phyloP scores from a whole-genome alignment of 2,113 vertebrate genomes.

The Poeciliopsis retropinna region DNA sequence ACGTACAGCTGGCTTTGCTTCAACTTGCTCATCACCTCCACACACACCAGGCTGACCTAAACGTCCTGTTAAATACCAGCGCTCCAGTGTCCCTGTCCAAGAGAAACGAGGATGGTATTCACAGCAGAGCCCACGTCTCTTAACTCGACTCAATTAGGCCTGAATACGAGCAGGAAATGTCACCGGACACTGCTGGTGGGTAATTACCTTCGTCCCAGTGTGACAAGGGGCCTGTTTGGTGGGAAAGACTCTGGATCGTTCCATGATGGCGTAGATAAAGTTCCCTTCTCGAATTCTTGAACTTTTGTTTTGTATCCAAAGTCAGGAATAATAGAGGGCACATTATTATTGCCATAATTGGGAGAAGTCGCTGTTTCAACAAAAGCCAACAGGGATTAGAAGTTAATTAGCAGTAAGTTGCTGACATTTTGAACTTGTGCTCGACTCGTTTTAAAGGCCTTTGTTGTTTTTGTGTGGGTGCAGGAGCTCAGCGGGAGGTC shows the following conservation, averaged over 20 bases:
- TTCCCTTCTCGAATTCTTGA: slow-evolving; percentile 18
- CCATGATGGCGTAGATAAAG: background rate
- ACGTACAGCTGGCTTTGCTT: too few relatives aligned
- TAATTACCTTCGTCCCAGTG: slow-evolving; percentile 59
- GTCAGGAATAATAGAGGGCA: slow-evolving; percentile 25
- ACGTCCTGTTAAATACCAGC: slow-evolving; percentile 58
- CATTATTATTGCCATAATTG: slow-evolving; percentile 17
- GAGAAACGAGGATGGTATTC: slow-evolving; percentile 51
- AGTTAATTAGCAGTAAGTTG: slow-evolving; percentile 41
- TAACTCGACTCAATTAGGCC: slow-evolving; percentile 68
- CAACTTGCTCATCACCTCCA: slow-evolving; percentile 20
- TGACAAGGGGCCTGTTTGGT: slow-evolving; percentile 36
- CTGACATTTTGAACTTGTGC: slow-evolving; percentile 31
- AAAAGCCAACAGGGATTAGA: slow-evolving; percentile 31
- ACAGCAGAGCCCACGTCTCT: slow-evolving; percentile 44
- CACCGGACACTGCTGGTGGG: slow-evolving; percentile 46
- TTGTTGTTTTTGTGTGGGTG: background rate
- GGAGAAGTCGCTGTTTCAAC: slow-evolving; percentile 13
- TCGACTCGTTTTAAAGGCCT: background rate
- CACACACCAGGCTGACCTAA: slow-evolving; percentile 1
- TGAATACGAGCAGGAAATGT: slow-evolving; percentile 58
- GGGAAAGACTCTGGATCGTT: slow-evolving; percentile 14
- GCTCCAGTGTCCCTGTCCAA: slow-evolving; percentile 23
- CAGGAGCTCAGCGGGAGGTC: background rate
- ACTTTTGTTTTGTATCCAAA: slow-evolving; percentile 11